phyloP scores from a whole-genome alignment of 2,888 invertebrate genomes.

The Meganola albula region DNA sequence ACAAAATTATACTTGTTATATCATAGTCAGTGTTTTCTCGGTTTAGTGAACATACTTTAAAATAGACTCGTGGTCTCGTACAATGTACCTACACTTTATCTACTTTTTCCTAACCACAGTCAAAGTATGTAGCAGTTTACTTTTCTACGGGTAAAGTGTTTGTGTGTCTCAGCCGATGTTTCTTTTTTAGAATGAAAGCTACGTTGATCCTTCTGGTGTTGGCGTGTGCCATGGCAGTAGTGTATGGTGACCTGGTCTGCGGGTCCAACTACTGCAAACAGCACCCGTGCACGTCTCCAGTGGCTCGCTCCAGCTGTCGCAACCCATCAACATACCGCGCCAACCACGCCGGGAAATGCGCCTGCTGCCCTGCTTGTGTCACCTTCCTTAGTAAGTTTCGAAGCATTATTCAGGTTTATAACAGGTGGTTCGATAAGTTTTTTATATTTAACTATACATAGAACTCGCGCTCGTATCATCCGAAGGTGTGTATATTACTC shows the following conservation, averaged over 20 bases:
- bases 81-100: conserved; percentile 2
- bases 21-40: conserved; percentile 7
- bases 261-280: conserved; percentile 60
- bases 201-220: conserved; percentile 43
- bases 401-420: no score
- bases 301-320: conserved; percentile 44
- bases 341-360: conserved; percentile 64
- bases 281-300: conserved; percentile 44
- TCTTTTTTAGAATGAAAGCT: conserved; percentile 54
- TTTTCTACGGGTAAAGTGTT: no score
- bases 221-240: conserved; percentile 46
- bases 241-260: conserved; percentile 59
- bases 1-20: no score
- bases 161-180: no score
- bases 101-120: not conserved
- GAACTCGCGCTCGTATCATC: no score
- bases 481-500: no score
- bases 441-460: no score
- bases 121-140: not conserved
- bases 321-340: conserved; percentile 47
- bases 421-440: not conserved
- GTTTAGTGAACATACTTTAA: conserved; percentile 9
- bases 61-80: no score
- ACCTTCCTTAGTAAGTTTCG: conserved; percentile 50
- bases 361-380: conserved; percentile 69